Percentiles rank a stretch among this genome's conserved stretches.
Conservation (phyloP, 64 coral and sea anemone species). For the Exaiptasia diaphana region DNA sequence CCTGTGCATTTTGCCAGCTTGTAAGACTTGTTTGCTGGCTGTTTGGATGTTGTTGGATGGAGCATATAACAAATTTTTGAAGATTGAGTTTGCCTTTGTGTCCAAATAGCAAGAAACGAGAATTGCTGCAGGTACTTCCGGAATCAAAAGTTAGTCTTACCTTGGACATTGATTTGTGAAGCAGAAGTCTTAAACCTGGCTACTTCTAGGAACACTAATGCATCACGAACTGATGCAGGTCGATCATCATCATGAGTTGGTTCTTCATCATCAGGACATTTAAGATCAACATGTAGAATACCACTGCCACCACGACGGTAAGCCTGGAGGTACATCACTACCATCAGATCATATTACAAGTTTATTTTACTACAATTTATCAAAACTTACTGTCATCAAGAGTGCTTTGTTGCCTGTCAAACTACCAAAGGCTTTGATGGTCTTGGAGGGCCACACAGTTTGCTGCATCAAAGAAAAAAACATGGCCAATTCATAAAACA, state of each 20-base stretch:
- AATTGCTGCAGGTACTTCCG: too few species aligned
- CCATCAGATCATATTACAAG: neutral
- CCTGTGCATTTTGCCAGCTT: too few species aligned
- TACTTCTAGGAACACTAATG: slow-evolving; percentile 90
- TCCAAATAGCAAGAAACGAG: too few species aligned
- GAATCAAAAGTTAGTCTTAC: too few species aligned
- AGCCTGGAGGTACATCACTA: neutral
- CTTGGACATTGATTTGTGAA: slow-evolving; percentile 38
- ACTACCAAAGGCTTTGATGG: slow-evolving; percentile 98
- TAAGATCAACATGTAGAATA: slow-evolving; percentile 75
- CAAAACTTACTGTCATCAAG: slow-evolving; percentile 77
- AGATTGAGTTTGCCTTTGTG: too few species aligned
- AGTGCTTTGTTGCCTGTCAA: slow-evolving; percentile 79
- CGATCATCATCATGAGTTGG: slow-evolving; percentile 87
- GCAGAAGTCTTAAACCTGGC: slow-evolving; percentile 78
- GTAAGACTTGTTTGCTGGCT: too few species aligned
- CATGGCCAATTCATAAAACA: too few species aligned
- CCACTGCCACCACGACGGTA: slow-evolving; percentile 23
- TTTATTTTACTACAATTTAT: neutral
- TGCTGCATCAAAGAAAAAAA: too few species aligned
- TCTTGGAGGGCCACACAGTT: slow-evolving; percentile 72
- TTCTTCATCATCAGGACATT: slow-evolving; percentile 81
- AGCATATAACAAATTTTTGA: too few species aligned
- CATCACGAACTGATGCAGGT: slow-evolving; percentile 92
- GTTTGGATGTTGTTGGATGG: too few species aligned